Conservation (phyloP, 1,140 invertebrate species). For the Drosophila cardini region DNA sequence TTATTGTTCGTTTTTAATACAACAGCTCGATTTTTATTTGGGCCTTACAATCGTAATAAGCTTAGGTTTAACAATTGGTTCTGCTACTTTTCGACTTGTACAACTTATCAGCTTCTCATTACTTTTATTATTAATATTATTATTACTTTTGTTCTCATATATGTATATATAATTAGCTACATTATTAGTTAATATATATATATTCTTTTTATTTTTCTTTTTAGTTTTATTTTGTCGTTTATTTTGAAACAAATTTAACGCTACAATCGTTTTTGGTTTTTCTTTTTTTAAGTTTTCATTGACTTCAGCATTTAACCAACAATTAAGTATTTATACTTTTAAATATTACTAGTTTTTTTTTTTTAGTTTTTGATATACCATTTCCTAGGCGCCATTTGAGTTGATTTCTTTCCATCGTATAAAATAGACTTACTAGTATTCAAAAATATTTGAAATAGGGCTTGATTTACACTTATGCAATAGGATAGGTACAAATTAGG, state of each 20-base stretch:
- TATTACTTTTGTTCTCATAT: slow-evolving; percentile 42
- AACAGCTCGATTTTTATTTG: slow-evolving; percentile 73
- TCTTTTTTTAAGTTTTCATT: slow-evolving; percentile 34
- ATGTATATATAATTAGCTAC: slow-evolving; percentile 66
- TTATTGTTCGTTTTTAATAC: slow-evolving; percentile 81
- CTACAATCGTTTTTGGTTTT: slow-evolving; percentile 51
- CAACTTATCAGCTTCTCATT: slow-evolving; percentile 50
- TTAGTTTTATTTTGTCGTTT: slow-evolving; percentile 41
- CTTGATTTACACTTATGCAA: slow-evolving; percentile 75
- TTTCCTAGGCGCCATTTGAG: slow-evolving; percentile 64
- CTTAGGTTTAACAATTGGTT: slow-evolving; percentile 83
- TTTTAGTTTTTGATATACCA: slow-evolving; percentile 63
- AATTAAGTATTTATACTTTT: slow-evolving; percentile 57
- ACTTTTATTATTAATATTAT: slow-evolving; percentile 31
- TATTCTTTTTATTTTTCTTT: slow-evolving; percentile 26
- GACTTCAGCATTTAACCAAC: slow-evolving; percentile 78
- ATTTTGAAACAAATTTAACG: slow-evolving; percentile 67
- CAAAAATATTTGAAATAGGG: slow-evolving; percentile 76
- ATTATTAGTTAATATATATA: slow-evolving; percentile 65
- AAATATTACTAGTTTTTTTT: slow-evolving; percentile 20
- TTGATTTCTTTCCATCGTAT: slow-evolving; percentile 63
- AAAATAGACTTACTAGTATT: slow-evolving; percentile 71
- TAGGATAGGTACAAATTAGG: slow-evolving; percentile 82
- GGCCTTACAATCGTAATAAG: slow-evolving; percentile 51
- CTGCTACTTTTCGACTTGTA: slow-evolving; percentile 73